phyloP scores from a whole-genome alignment of 2,888 invertebrate species.

The Clivina fossor region DNA sequence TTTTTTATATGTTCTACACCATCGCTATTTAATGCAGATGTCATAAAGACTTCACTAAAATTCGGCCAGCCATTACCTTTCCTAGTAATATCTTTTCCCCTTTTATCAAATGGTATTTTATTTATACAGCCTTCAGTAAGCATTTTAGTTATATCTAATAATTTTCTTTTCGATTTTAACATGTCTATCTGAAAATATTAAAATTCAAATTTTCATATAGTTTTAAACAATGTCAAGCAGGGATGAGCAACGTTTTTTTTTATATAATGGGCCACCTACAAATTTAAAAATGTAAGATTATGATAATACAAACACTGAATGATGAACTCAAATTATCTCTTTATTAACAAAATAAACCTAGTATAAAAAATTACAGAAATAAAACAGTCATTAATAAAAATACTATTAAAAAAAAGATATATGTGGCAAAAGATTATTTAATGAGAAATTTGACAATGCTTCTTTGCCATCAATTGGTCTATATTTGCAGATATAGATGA shows the following conservation, averaged over 20 bases:
- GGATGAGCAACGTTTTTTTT: no score
- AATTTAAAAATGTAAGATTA: no score
- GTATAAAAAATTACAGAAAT: no score
- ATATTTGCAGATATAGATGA: no score
- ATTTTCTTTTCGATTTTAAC: conserved; percentile 67
- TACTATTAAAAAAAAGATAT: not conserved
- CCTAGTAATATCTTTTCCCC: conserved; percentile 37
- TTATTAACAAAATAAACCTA: no score
- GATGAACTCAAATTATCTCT: not conserved
- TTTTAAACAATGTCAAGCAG: no score
- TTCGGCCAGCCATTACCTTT: conserved; percentile 64
- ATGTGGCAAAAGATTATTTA: no score
- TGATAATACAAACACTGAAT: no score
- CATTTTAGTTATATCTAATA: conserved; percentile 70
- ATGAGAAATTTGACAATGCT: no score
- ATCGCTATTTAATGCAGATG: conserved; percentile 77
- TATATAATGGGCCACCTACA: no score
- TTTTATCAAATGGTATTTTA: conserved; percentile 44
- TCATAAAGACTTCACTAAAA: conserved; percentile 87
- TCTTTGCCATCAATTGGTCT: no score
- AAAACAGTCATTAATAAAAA: not conserved
- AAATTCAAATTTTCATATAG: no score
- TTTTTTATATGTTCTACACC: conserved; percentile 53
- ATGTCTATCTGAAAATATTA: conserved; percentile 66
- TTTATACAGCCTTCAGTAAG: conserved; percentile 62